Conservation (phyloP, 2,113 vertebrate species). For the Sylvietta virens region DNA sequence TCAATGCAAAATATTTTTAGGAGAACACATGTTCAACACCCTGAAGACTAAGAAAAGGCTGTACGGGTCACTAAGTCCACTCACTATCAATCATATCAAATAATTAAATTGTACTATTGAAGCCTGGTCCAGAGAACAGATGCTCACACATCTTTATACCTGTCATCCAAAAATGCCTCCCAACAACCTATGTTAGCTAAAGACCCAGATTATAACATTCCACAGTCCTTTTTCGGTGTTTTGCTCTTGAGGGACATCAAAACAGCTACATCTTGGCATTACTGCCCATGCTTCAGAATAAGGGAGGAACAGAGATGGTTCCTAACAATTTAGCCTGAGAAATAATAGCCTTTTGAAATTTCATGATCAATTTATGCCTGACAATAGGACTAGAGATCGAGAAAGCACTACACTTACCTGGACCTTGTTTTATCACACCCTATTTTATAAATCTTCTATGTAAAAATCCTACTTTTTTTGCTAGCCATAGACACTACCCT, state of each 20-base stretch:
- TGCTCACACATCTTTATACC: background rate
- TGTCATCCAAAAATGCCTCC: background rate
- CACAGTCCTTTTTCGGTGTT: background rate
- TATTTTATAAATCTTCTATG: background rate
- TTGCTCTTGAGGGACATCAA: background rate
- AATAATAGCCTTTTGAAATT: background rate
- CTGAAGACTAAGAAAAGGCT: background rate
- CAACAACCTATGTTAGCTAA: background rate
- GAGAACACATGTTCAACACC: background rate
- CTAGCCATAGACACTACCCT: background rate
- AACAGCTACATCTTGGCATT: background rate
- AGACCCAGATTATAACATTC: background rate
- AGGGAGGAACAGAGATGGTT: background rate
- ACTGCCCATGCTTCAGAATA: background rate
- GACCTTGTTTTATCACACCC: background rate
- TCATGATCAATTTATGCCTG: background rate
- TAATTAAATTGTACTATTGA: background rate
- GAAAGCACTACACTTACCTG: background rate
- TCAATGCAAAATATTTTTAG: background rate
- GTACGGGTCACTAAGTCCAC: background rate
- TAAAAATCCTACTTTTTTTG: background rate
- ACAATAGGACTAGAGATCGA: background rate
- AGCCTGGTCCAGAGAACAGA: background rate
- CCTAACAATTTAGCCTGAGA: background rate
- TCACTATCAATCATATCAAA: background rate